These are phyloP conservation scores for Pseudocheirus occidentalis DNA, from an alignment of 2,797 vertebrate species.

Conservation along the genomic window DNA sequence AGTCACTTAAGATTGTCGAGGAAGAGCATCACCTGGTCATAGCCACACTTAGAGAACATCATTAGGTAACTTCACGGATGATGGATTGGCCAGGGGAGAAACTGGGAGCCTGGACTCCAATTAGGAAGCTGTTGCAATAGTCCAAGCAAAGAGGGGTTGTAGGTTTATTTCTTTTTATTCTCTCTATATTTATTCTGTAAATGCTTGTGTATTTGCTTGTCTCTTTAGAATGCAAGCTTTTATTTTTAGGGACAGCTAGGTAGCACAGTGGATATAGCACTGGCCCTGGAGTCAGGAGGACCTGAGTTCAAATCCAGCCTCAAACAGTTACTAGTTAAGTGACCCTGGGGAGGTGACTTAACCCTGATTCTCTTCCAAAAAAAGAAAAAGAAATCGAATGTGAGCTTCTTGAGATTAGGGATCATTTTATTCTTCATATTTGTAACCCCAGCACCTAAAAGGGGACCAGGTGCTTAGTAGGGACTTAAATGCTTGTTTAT, in stretches of 20 bases:
- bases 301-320: background rate
- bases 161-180: background rate
- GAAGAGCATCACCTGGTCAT: background rate
- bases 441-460: background rate
- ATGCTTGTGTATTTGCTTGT: background rate
- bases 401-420: background rate
- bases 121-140: background rate
- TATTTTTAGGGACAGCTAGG: background rate
- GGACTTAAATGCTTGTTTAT: background rate
- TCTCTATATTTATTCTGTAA: background rate
- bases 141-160: background rate
- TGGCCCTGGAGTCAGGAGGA: background rate
- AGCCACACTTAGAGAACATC: background rate
- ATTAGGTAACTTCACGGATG: background rate
- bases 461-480: background rate
- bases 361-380: background rate
- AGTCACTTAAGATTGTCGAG: background rate
- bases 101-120: background rate
- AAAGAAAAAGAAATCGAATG: background rate
- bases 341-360: background rate
- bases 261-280: too few relatives aligned
- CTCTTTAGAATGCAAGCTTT: background rate
- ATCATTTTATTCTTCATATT: background rate
- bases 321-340: background rate
- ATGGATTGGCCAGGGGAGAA: background rate